Percentiles rank a stretch among this genome's conserved stretches.
Evolutionary conservation across 2,888 invertebrate genomes (phyloP).

Genomic region (Epinotia nisella): DNA sequence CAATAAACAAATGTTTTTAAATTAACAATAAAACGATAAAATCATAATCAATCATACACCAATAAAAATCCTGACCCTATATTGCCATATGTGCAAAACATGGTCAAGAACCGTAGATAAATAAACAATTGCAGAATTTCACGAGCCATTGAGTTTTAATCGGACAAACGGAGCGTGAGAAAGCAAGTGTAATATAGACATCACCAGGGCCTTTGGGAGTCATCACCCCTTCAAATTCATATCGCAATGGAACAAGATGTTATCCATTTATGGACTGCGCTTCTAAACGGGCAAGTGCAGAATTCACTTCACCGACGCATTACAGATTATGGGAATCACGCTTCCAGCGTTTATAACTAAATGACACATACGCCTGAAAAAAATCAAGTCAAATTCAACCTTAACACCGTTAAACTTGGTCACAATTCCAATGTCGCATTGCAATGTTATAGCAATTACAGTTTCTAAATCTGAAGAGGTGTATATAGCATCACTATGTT

Average conservation of each 20-base stretch:
- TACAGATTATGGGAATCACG: slow-evolving; percentile 83
- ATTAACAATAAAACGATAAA: neutral
- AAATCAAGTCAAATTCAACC: slow-evolving; percentile 42
- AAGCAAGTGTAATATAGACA: slow-evolving; percentile 59
- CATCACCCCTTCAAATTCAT: slow-evolving; percentile 59
- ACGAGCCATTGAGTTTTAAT: slow-evolving; percentile 61
- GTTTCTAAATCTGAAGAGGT: slow-evolving; percentile 50
- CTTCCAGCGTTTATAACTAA: slow-evolving; percentile 54
- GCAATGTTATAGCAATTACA: slow-evolving; percentile 56
- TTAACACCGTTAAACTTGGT: slow-evolving; percentile 45
- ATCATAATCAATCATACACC: slow-evolving; percentile 3
- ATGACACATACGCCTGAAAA: slow-evolving; percentile 46
- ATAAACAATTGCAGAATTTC: slow-evolving; percentile 53
- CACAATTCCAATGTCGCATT: slow-evolving; percentile 46
- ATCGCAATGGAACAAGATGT: slow-evolving; percentile 73
- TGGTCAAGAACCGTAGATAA: slow-evolving; percentile 1
- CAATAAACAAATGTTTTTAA: neutral
- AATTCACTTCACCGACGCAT: slow-evolving; percentile 74
- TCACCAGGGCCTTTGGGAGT: slow-evolving; percentile 51
- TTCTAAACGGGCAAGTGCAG: slow-evolving; percentile 76
- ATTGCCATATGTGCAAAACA: slow-evolving; percentile 13
- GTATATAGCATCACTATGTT: slow-evolving; percentile 47
- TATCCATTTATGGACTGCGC: slow-evolving; percentile 62
- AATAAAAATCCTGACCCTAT: slow-evolving; percentile 7
- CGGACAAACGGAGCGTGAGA: slow-evolving; percentile 70